These are phyloP conservation scores for Sapayoa aenigma DNA, from an alignment of 2,113 vertebrate species.

Conservation along the genomic window DNA sequence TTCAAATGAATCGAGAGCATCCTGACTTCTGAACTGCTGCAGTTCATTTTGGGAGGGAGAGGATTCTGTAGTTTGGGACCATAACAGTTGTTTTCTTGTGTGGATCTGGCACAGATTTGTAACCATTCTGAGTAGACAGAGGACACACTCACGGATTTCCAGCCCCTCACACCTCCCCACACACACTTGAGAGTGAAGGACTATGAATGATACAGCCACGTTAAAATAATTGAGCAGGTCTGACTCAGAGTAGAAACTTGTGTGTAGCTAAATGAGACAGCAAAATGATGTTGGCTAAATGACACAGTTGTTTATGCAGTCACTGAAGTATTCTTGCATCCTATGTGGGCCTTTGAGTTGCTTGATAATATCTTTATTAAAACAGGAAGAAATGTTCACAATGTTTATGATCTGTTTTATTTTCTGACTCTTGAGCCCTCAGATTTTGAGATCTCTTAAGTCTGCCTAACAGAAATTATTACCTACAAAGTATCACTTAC, in stretches of 20 bases:
- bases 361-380: neutral
- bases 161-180: neutral
- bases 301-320: neutral
- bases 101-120: neutral
- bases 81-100: neutral
- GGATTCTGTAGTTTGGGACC: neutral
- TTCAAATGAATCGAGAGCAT: neutral
- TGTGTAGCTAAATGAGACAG: neutral
- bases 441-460: neutral
- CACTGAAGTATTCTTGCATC: neutral
- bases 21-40: neutral
- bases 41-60: neutral
- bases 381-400: neutral
- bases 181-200: neutral
- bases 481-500: neutral
- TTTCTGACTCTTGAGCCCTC: neutral
- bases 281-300: neutral
- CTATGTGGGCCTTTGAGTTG: neutral
- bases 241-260: constrained; percentile 5
- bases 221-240: constrained; percentile 5
- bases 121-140: neutral
- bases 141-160: neutral
- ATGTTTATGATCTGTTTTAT: neutral
- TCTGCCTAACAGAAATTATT: neutral
- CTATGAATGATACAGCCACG: neutral